Percentiles rank a stretch among this genome's conserved stretches.
Conservation (phyloP, 2,888 invertebrate species). For the Sceliomorpha sp. region DNA sequence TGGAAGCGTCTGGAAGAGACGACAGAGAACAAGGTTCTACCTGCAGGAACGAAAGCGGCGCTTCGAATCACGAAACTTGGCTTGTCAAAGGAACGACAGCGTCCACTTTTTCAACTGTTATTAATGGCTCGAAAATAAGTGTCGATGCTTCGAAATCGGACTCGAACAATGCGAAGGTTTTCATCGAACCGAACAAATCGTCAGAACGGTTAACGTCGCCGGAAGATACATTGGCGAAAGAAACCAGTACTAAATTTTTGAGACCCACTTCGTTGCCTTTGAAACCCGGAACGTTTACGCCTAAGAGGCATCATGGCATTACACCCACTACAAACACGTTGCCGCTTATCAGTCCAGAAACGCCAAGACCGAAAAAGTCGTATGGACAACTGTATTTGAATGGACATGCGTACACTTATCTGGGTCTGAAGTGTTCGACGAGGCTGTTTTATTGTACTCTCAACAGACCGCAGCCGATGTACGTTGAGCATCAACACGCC, state of each 20-base stretch:
- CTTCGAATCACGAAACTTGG: background rate
- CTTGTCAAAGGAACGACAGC: slow-evolving; percentile 38
- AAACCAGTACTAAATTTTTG: slow-evolving; percentile 85
- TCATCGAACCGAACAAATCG: background rate
- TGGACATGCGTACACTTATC: slow-evolving; percentile 94
- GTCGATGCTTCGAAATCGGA: slow-evolving; percentile 43
- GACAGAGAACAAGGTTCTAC: too few species aligned
- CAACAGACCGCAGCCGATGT: slow-evolving; percentile 96
- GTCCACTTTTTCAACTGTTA: background rate
- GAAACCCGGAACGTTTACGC: slow-evolving; percentile 91
- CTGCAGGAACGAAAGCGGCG: too few species aligned
- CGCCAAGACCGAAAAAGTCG: slow-evolving; percentile 93
- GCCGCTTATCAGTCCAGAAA: slow-evolving; percentile 94
- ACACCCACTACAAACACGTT: slow-evolving; percentile 91
- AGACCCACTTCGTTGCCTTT: slow-evolving; percentile 91
- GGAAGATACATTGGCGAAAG: slow-evolving; percentile 52
- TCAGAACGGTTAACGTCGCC: slow-evolving; percentile 24
- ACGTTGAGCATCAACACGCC: slow-evolving; percentile 93
- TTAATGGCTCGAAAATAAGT: slow-evolving; percentile 42
- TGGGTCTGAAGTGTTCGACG: slow-evolving; percentile 94
- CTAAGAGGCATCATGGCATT: slow-evolving; percentile 90
- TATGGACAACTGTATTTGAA: slow-evolving; percentile 94
- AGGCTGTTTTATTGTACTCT: slow-evolving; percentile 95
- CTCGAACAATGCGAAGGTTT: too few species aligned
- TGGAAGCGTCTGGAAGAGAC: slow-evolving; percentile 37